Base-by-base conservation (phyloP, 2,797 vertebrate species). In the Helostoma temminkii region DNA sequence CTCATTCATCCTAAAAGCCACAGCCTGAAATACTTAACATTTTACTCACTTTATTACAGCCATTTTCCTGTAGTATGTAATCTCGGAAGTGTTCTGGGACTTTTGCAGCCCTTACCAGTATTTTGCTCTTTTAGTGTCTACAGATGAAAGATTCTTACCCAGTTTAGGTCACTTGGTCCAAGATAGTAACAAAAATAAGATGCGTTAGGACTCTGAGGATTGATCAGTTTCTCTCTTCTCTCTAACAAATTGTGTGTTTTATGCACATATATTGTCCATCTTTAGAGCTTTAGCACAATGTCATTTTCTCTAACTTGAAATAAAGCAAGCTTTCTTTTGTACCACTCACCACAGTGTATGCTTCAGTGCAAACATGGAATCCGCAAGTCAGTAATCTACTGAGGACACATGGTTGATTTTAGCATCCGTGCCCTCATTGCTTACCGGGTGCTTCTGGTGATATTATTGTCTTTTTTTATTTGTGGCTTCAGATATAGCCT, bases 401-500 rank as follows among this genome's bases (percentile, higher is more conserved):
- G 64, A 60, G 52, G 46, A 76, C 57, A 70, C 48, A 32, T 37
- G 37, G 50, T 56, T 46, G 45, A 53, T 66, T 80, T 52, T 46
- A 22, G 34, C 30, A 25, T 67, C 42, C 47, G 14, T 63, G 54
- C 21, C 47, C 45, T 84, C 46, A 32, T 57, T 4, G n/a, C 46
- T 61, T 21, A 36, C 39, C 32, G 16, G 39, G 22, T 47, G 25
- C 58, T 53, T 58, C 10, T 16, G 18, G 34, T 67, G 30, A 41
- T 59, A 19, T 59, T 73, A 43, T 67, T 70, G 60, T 74, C 64
- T 70, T 58, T 66, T 57, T 78, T 60, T 78, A 62, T 43, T 30
- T 21, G 0, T 53, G 56, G 53, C 42, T 71, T 63, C 41, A 73
- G 49, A 76, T 19, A 3, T 18, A 21, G 10, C 15, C 39, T 1